phyloP scores from a whole-genome alignment of 2,797 vertebrate species.

The Benthosema pterotum region DNA sequence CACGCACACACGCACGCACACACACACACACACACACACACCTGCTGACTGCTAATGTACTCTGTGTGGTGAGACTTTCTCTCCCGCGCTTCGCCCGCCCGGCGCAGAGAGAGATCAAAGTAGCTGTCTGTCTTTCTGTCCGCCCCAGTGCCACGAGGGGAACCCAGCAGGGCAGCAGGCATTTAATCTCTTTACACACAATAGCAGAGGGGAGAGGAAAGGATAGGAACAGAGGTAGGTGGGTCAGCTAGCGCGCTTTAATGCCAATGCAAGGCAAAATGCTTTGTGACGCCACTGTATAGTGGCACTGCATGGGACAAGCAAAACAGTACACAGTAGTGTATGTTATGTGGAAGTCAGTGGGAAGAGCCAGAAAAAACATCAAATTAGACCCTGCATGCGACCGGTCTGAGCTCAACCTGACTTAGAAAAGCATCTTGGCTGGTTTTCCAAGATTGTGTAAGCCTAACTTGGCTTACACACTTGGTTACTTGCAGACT shows the following conservation, averaged over 20 bases:
- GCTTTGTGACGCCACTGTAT: neutral
- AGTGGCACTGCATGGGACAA: neutral
- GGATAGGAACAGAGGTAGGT: neutral
- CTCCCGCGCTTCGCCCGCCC: neutral
- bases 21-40: too few species aligned
- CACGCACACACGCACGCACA: too few species aligned
- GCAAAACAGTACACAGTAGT: neutral
- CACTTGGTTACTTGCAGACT: too few species aligned
- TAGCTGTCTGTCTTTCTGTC: neutral
- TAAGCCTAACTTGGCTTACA: too few species aligned
- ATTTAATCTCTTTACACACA: constrained; percentile 16
- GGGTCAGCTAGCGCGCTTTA: neutral
- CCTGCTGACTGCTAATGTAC: neutral
- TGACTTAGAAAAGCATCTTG: too few species aligned
- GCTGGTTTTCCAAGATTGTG: too few species aligned
- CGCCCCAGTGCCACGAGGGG: neutral
- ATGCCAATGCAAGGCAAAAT: neutral
- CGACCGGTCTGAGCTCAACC: too few species aligned
- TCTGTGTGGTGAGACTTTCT: neutral
- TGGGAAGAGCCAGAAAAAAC: too few species aligned
- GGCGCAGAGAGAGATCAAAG: neutral
- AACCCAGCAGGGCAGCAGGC: constrained; percentile 19
- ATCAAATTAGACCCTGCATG: too few species aligned
- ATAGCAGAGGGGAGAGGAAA: constrained; percentile 5
- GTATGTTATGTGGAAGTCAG: neutral